Percentiles rank a stretch among this genome's conserved stretches.
phyloP scores from a whole-genome alignment of 2,797 vertebrate species.

The Phrynocephalus vlangalii region DNA sequence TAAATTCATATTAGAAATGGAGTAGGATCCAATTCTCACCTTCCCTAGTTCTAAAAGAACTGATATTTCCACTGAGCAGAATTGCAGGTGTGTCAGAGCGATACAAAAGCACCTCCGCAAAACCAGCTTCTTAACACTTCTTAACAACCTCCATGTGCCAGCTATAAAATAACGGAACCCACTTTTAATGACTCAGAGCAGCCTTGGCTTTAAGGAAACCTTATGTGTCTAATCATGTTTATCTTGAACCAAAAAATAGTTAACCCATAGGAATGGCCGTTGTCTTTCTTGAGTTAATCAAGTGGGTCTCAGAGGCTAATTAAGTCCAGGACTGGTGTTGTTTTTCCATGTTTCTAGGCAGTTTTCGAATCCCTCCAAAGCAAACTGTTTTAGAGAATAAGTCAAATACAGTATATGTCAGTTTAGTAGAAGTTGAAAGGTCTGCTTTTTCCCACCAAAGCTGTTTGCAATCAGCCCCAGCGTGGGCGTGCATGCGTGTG shows the following conservation, averaged over 20 bases:
- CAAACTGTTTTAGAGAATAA: constrained; percentile 78
- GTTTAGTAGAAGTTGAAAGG: constrained; percentile 85
- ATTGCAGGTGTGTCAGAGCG: constrained; percentile 29
- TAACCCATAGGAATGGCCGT: constrained; percentile 74
- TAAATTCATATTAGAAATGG: too few relatives aligned
- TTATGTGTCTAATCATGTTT: constrained; percentile 68
- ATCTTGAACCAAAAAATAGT: constrained; percentile 59
- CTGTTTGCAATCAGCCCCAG: constrained; percentile 82
- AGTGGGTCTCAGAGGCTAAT: constrained; percentile 73
- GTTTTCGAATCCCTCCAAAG: constrained; percentile 80
- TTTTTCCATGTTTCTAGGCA: constrained; percentile 73
- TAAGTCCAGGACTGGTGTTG: constrained; percentile 65
- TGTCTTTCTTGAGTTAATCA: constrained; percentile 68
- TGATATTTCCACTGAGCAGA: constrained; percentile 21
- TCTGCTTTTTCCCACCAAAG: constrained; percentile 88
- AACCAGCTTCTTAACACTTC: constrained; percentile 44
- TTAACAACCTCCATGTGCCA: constrained; percentile 51
- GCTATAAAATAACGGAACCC: constrained; percentile 57
- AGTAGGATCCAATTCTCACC: too few relatives aligned
- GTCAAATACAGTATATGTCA: constrained; percentile 81
- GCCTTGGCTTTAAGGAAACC: constrained; percentile 63
- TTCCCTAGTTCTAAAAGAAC: constrained; percentile 26
- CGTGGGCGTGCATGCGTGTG: constrained; percentile 82
- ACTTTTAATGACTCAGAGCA: constrained; percentile 35
- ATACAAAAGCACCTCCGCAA: constrained; percentile 47